Base-by-base conservation (phyloP, 2,797 vertebrate genomes). In the Heliangelus exortis region DNA sequence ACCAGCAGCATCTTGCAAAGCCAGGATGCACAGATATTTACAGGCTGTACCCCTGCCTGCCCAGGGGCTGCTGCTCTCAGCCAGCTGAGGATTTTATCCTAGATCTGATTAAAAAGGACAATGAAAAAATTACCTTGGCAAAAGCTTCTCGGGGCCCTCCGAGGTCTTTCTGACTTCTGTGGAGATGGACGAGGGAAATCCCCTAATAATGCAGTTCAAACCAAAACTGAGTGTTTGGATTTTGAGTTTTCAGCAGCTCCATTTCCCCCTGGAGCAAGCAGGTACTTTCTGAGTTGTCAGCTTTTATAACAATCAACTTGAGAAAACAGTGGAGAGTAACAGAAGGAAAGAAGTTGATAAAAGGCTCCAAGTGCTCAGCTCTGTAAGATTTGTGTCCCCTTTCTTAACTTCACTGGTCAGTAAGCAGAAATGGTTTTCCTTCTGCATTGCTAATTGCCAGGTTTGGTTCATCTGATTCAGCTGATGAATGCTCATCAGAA, bases 91-190 rank as follows among this genome's bases (percentile, higher is more conserved):
- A 28, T 53, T 74, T 75, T 29, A 54, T 45, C 33, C 33, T 9
- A 41, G 15, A 39, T 47, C 69, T 25, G 23, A 57, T 66, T 62
- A n/a, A 58, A 73, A 84, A 68, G 17, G 15, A 28, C 36, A 72
- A 15, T 2, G 4, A 29, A 54, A 80, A 84, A 36, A 20, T 6
- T 2, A 23, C 2, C 0, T 0, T 41, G 39, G 39, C 39, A 34
- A 33, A 51, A 77, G 29, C 6, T 2, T 20, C 72, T 22, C 23
- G 15, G 43, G 41, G 48, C n/a, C 25, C 6, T 2, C 58, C 0
- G 7, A 22, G 11, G 2, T 7, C 3, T 10, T 41, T 13, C 33
- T 21, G 7, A 25, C 34, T 26, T 12, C 36, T 18, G 65, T 54
- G 16, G 36, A 78, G 66, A 21, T 39, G 41, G 25, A 43, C 48